Conservation (phyloP, 2,113 vertebrate genomes). For the Ursus arctos region DNA sequence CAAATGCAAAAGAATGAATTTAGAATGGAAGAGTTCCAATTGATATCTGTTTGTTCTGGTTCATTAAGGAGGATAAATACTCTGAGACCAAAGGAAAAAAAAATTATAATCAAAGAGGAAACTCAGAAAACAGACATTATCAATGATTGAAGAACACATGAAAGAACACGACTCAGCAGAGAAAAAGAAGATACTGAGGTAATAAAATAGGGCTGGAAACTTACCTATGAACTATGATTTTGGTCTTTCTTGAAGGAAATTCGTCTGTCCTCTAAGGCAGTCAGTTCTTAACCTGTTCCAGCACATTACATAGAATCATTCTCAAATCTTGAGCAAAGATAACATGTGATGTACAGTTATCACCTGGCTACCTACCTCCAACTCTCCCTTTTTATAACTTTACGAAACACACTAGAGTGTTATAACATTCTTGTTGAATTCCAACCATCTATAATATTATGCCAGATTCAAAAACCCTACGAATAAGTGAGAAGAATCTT, state of each 20-base stretch:
- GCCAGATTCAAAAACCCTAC: background rate
- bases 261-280: background rate
- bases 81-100: background rate
- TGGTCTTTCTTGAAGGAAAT: background rate
- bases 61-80: slow-evolving; percentile 20
- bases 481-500: background rate
- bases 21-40: background rate
- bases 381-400: background rate
- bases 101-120: slow-evolving; percentile 36
- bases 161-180: background rate
- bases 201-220: background rate
- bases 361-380: background rate
- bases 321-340: background rate
- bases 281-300: background rate
- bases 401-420: background rate
- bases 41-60: background rate
- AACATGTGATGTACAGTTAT: background rate
- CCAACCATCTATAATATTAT: background rate
- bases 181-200: background rate
- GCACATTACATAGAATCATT: fast-evolving
- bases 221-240: background rate
- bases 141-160: background rate
- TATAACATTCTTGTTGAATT: background rate
- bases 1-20: background rate
- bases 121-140: background rate